Conservation (phyloP, 2,113 vertebrate genomes). For the Saguinus midas region DNA sequence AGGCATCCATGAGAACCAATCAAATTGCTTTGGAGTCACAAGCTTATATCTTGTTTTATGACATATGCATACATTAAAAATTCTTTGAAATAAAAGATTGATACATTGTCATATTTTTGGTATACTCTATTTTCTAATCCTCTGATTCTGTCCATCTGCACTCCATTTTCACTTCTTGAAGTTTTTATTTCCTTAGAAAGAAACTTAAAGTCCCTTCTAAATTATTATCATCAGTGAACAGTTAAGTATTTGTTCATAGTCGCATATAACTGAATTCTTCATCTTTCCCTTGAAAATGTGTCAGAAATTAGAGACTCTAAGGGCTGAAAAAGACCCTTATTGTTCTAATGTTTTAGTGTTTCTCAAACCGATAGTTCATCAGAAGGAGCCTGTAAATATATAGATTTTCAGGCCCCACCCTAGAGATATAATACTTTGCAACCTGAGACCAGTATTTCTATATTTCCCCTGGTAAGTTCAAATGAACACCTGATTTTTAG, state of each 20-base stretch:
- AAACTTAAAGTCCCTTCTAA: slow-evolving; percentile 35
- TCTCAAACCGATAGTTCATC: background rate
- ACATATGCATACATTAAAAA: background rate
- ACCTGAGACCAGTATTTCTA: slow-evolving; percentile 9
- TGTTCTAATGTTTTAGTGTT: background rate
- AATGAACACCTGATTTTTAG: background rate
- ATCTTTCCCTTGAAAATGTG: background rate
- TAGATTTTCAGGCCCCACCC: background rate
- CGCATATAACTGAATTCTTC: slow-evolving; percentile 22
- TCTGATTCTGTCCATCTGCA: slow-evolving; percentile 6
- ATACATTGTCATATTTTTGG: background rate
- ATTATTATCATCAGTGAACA: background rate
- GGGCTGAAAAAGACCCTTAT: background rate
- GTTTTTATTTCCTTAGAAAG: background rate
- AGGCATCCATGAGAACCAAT: slow-evolving; percentile 10
- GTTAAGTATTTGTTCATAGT: slow-evolving; percentile 37
- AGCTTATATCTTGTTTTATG: slow-evolving; percentile 14
- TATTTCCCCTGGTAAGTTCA: background rate
- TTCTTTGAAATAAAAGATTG: slow-evolving; percentile 40
- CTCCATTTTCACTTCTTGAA: slow-evolving; percentile 18
- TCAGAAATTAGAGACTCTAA: slow-evolving; percentile 11
- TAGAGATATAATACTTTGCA: background rate
- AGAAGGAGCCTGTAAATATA: background rate
- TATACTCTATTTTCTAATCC: background rate
- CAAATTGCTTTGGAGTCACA: background rate